Conservation (phyloP, 2,113 vertebrate genomes). For the Pseudopipra pipra region DNA sequence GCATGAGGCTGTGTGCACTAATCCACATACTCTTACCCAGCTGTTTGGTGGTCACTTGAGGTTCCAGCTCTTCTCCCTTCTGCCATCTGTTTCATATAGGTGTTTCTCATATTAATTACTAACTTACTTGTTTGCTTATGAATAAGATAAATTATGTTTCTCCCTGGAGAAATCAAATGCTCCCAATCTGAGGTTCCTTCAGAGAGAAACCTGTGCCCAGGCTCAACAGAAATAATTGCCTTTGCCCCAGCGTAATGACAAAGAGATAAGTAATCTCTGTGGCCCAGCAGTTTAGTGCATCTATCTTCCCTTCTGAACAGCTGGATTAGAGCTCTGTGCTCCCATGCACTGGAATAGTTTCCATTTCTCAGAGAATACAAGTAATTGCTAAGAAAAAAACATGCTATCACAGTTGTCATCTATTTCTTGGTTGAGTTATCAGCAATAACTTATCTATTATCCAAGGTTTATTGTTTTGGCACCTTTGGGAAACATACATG, state of each 20-base stretch:
- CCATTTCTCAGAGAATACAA: slow-evolving; percentile 47
- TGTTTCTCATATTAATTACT: slow-evolving; percentile 20
- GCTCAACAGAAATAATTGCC: slow-evolving; percentile 22
- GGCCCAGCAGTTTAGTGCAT: background rate
- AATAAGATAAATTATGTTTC: slow-evolving; percentile 4
- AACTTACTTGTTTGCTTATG: slow-evolving; percentile 38
- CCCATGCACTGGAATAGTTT: slow-evolving; percentile 9
- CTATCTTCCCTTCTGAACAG: background rate
- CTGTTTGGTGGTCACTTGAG: background rate
- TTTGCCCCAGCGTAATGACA: background rate
- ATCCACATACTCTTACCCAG: background rate
- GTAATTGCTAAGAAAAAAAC: slow-evolving; percentile 11
- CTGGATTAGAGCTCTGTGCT: slow-evolving; percentile 31
- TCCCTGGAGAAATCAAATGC: slow-evolving; percentile 34
- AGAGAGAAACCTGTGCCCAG: background rate
- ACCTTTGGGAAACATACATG: slow-evolving; percentile 33
- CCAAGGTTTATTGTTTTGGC: slow-evolving; percentile 42
- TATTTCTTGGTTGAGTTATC: slow-evolving; percentile 60
- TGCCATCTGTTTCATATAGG: background rate
- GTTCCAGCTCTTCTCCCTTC: background rate
- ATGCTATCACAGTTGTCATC: background rate
- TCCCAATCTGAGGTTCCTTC: background rate
- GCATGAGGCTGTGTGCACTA: background rate
- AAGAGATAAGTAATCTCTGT: slow-evolving; percentile 22
- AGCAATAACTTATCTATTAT: slow-evolving; percentile 46